Evolutionary conservation across 64 coral and sea anemone species (phyloP), one percentile per base, ranked within the genome.

Genomic region (Catalaphyllia jardinei): DNA sequence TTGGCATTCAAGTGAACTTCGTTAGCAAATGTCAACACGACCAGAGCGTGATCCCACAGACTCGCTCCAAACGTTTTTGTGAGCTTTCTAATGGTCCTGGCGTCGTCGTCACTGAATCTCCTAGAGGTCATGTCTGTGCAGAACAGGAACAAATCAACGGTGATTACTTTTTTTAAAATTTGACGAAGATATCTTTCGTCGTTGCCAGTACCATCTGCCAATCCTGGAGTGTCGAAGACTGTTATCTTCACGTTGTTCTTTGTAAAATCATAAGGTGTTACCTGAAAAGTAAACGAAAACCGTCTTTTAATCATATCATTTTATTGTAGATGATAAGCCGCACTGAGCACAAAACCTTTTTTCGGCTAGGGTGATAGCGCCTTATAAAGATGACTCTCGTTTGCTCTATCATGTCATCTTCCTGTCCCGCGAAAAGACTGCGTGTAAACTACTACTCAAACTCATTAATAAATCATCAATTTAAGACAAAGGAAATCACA

Each of bases 1-100:
- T 72, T 76, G 31, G 8, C 60, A n/a, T 24, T 14, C 38, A 17
- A 1, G n/a, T 4, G 19, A 60, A 90, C 64, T 81, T 71, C 17
- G 50, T 90, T 90, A 10, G 88, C 88, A 55, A 90, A 90, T 16
- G 88, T 90, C 25, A 90, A 80, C 8, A 89, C 88, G 22, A 89
- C 79, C 22, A 89, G 19, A 12, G 76, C 77, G 35, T 89, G 60
- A 8, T 69, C 52, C 88, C 88, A 89, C 30, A 89, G 24, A 14
- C 46, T 19, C 6, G 2, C 0, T 6, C 88, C 77, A 29, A 89
- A 89, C 3, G 77, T 33, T 27, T 29, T 15, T 10, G 88, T 80
- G 22, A 89, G 25, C 62, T 89, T 79, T 0, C 39, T 57, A 15
- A 89, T 80, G 20, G 76, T 79, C 15, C 64, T 22, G 31, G 67